Evolutionary conservation across 2,888 invertebrate species (phyloP).

Genomic region (Therioaphis trifolii): DNA sequence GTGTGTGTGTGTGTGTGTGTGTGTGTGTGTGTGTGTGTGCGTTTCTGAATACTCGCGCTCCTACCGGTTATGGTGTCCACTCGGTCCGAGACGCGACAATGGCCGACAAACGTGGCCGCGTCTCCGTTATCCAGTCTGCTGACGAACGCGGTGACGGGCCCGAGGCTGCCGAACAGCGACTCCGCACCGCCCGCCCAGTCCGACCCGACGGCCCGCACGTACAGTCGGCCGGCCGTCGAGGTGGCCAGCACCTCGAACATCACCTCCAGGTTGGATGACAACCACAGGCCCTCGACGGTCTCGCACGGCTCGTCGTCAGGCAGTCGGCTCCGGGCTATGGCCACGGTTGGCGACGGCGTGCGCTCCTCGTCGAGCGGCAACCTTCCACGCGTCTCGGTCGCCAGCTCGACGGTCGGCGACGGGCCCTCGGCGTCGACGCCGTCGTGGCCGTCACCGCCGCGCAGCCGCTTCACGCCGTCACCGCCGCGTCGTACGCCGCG

Average conservation of each 20-base stretch:
- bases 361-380: neutral
- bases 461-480: neutral
- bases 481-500: too few relatives aligned
- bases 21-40: too few relatives aligned
- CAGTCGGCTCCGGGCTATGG: neutral
- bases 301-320: conserved; percentile 11
- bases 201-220: conserved; percentile 6
- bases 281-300: conserved; percentile 30
- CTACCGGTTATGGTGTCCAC: conserved; percentile 29
- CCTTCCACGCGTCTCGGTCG: neutral
- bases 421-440: neutral
- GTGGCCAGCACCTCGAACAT: conserved; percentile 18
- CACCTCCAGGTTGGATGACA: conserved; percentile 33
- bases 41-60: too few relatives aligned
- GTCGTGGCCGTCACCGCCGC: neutral
- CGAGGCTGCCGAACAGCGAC: conserved; percentile 19
- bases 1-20: too few relatives aligned
- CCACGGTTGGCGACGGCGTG: neutral
- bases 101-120: conserved; percentile 44
- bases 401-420: neutral
- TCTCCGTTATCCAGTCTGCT: neutral
- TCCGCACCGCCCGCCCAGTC: conserved; percentile 34
- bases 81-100: conserved; percentile 5
- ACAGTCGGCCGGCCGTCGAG: neutral
- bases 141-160: conserved; percentile 17